Evolutionary conservation across 2,888 invertebrate species (phyloP), one percentile per base, ranked within the genome.

Genomic region (Galerucella pusilla): DNA sequence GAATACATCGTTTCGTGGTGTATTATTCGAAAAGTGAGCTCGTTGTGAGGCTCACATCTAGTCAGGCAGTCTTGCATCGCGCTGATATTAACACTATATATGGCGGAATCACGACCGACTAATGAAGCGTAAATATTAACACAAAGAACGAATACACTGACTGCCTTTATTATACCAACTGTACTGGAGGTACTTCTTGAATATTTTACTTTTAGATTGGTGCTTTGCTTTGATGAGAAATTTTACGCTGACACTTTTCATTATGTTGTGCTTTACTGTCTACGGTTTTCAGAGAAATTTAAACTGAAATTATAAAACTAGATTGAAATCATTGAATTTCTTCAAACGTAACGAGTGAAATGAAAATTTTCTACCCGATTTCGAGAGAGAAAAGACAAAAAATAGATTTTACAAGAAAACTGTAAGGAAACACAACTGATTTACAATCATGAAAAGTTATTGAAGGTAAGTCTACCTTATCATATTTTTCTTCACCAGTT

Each of bases 21-120:
- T 83, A 83, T 86, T 86, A 86, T 86, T 86, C 85, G 86, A 85
- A 86, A 86, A 86, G 84, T 85, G 84, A 83, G 85, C 82, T 83
- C 83, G 82, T 83, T 83, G 77, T 77, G 77, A 60, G 72, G 78
- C 78, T 73, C 75, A 78, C 80, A 70, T 78, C 78, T 76, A 80
- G 77, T 78, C 76, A 78, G 79, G 78, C 78, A 76, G 79, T 77
- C 79, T 80, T 77, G 78, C 79, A 75, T 76, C 78, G 78, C 81
- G 77, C 80, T 80, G 77, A 82, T 83, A 84, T 84, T 83, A 83
- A 81, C 81, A 74, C 81, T 80, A 80, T 83, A 81, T 82, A 82
- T 82, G 83, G 78, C 80, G 78, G 77, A 81, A 83, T 82, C 82
- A 80, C 80, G 78, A 75, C 75, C 76, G 76, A 80, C 80, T 84